Evolutionary conservation across 2,113 vertebrate genomes (phyloP), one percentile per base, ranked within the genome.

Genomic region (Aviceda subcristata): DNA sequence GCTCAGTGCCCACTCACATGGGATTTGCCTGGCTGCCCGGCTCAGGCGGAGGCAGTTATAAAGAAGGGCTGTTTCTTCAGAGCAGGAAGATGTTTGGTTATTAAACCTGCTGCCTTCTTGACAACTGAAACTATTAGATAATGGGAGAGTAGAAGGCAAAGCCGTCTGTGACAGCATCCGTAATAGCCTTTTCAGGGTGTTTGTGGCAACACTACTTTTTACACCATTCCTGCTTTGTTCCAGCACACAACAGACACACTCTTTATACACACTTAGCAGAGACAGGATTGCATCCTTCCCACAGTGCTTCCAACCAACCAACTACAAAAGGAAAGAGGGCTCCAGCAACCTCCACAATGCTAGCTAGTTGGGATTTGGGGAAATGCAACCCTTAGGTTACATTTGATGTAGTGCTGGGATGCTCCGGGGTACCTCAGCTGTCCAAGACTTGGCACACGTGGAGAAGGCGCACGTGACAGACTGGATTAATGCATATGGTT

Each of bases 201-300:
- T 62, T 48, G 45, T 50, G 62, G 59, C 36, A 83, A 55, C 15
- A 30, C 7, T 38, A 50, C 9, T 76, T 88, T 43, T 86, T 50
- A 39, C 72, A 66, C 22, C 21, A 5, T 14, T 57, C 32, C 32
- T 53, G 7, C 7, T 93, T 56, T 71, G 30, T 53, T 75, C n/a
- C 62, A 36, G 62, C 39, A 60, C 63, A 46, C 36, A 41, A 1
- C 0, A 2, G 50, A 22, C 16, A 20, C 0, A 0, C 4, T 14
- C 8, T 62, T 76, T n/a, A 7, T 12, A 34, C 0, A 3, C n/a
- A 38, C 9, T 51, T 32, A 30, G 27, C 9, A 53, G 15, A 64
- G n/a, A 78, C 10, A 2, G 5, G 22, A 69, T 13, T 4, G 2
- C 24, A 62, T 39, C 67, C 39, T 77, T 82, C 26, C 43, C 23